phyloP scores from a whole-genome alignment of 2,797 vertebrate genomes.

The Tokudaia tokunoshimensis region DNA sequence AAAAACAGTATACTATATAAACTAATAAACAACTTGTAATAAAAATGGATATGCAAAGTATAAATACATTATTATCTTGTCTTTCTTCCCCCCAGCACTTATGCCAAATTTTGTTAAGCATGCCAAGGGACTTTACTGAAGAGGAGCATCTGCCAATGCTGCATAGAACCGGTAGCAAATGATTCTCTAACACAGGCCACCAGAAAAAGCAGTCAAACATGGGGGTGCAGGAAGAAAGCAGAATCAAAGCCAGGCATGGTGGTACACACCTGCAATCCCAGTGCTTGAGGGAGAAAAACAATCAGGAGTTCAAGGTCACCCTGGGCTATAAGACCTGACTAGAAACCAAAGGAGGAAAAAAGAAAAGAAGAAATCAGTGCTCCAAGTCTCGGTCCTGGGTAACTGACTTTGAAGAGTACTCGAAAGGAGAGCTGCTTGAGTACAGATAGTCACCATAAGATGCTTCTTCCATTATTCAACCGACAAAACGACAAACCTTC shows the following conservation, averaged over 20 bases:
- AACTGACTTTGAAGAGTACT: no score
- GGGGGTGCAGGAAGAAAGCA: neutral
- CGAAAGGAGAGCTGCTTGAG: neutral
- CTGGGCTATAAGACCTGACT: neutral
- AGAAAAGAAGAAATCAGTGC: neutral
- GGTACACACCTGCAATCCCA: neutral
- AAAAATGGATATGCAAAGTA: neutral
- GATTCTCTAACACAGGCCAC: neutral
- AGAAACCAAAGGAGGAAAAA: neutral
- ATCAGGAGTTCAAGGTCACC: neutral
- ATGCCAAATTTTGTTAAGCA: neutral
- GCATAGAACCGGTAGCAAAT: neutral
- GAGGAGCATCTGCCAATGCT: neutral
- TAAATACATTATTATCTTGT: neutral
- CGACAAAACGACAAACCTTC: neutral
- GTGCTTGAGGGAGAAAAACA: neutral
- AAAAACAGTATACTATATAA: neutral
- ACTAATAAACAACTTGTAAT: neutral
- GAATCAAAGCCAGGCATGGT: neutral
- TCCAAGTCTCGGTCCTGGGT: neutral
- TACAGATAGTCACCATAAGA: neutral
- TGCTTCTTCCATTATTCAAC: neutral
- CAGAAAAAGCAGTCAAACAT: neutral
- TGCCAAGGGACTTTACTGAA: neutral
- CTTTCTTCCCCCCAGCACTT: neutral